Percentiles rank a stretch among this genome's conserved stretches.
These are phyloP conservation scores for Trissolcus japonicus DNA, from an alignment of 2,888 invertebrate species.

Conservation along the genomic window DNA sequence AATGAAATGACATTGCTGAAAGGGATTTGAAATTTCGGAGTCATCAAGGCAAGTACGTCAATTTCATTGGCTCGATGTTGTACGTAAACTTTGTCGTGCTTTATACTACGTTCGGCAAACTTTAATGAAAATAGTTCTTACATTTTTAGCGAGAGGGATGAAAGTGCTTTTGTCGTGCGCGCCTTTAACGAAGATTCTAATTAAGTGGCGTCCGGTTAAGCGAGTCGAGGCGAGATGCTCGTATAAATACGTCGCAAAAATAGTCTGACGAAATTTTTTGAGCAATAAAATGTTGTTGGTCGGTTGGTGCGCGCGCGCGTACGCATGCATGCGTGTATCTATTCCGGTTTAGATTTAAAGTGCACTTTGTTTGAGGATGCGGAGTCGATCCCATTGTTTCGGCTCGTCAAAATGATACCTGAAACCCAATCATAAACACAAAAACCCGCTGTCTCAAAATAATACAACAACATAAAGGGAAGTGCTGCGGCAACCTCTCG, in stretches of 20 bases:
- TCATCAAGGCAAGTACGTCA: conserved; percentile 39
- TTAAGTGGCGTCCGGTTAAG: conserved; percentile 62
- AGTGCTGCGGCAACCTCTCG: conserved; percentile 36
- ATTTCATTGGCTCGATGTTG: conserved; percentile 45
- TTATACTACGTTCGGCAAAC: conserved; percentile 64
- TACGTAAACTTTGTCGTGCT: conserved; percentile 54
- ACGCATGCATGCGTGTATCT: neutral
- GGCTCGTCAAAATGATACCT: conserved; percentile 28
- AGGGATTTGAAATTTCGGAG: conserved; percentile 45
- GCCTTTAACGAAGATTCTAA: conserved; percentile 70
- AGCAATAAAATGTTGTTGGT: neutral
- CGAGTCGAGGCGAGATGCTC: conserved; percentile 42
- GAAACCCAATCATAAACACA: conserved; percentile 46
- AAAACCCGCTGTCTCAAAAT: conserved; percentile 40
- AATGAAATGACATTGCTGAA: conserved; percentile 31
- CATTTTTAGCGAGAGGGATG: conserved; percentile 65
- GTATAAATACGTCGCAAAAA: conserved; percentile 54
- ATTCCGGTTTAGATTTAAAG: conserved; percentile 1
- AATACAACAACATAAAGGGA: conserved; percentile 44
- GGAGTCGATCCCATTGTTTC: conserved; percentile 25
- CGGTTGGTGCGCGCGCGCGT: too few relatives aligned
- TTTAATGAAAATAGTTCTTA: conserved; percentile 73
- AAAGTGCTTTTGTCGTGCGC: conserved; percentile 60
- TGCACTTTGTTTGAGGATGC: conserved; percentile 7
- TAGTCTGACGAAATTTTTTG: conserved; percentile 16